Evolutionary conservation across 2,888 invertebrate genomes (phyloP).

Genomic region (Schizotus pectinicornis): DNA sequence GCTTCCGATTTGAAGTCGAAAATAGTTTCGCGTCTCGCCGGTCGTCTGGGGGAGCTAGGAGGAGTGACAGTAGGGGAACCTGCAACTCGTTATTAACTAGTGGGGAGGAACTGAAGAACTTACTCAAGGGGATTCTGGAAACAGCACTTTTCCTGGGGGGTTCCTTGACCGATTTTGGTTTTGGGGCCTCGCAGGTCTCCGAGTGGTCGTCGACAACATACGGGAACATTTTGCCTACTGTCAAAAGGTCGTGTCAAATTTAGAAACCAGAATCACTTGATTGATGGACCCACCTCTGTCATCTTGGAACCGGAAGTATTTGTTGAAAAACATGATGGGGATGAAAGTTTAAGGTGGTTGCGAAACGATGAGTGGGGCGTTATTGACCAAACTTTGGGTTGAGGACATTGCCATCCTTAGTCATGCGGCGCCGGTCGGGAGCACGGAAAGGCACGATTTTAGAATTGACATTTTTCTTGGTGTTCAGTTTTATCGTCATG

Average conservation of each 20-base stretch:
- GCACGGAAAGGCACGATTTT: no score
- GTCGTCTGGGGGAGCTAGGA: conserved; percentile 41
- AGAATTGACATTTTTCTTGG: no score
- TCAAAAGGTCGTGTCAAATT: conserved; percentile 38
- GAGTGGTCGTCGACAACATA: conserved; percentile 46
- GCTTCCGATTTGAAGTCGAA: conserved; percentile 53
- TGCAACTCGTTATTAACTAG: conserved; percentile 6
- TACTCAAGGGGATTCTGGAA: neutral
- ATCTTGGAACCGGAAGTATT: neutral
- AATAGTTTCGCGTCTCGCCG: conserved; percentile 40
- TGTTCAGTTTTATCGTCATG: no score
- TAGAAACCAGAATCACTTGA: conserved; percentile 21
- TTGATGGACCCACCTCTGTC: conserved; percentile 21
- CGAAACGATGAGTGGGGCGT: neutral
- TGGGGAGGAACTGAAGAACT: neutral
- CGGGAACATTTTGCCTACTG: conserved; percentile 53
- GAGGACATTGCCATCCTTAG: conserved; percentile 10
- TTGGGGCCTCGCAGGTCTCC: conserved; percentile 34
- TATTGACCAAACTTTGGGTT: conserved; percentile 27
- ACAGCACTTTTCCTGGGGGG: conserved; percentile 28
- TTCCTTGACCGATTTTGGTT: conserved; percentile 21
- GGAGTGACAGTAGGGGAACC: conserved; percentile 29
- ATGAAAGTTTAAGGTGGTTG: neutral
- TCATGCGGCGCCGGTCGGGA: neutral
- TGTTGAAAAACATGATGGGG: conserved; percentile 11